phyloP scores from a whole-genome alignment of 2,888 invertebrate genomes.

The Eretmocerus hayati region DNA sequence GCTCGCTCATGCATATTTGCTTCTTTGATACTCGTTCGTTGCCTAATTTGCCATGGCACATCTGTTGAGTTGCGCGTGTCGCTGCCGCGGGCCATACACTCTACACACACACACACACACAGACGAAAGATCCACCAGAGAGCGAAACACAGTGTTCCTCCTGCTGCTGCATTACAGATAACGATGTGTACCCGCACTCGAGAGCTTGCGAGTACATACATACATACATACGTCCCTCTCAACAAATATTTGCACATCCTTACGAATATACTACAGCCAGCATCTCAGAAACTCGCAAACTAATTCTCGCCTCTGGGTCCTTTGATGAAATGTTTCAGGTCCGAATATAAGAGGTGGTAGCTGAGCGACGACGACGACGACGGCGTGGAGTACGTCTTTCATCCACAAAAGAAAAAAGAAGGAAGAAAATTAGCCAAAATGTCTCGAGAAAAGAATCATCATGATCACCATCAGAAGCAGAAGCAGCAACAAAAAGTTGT shows the following conservation, averaged over 20 bases:
- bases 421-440: no score
- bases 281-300: no score
- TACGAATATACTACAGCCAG: no score
- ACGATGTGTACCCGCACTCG: slow-evolving; percentile 30
- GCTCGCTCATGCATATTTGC: not conserved
- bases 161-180: no score
- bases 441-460: no score
- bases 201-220: not conserved
- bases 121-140: not conserved
- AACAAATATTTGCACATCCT: not conserved
- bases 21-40: slow-evolving; percentile 11
- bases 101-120: not conserved
- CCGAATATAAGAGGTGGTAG: no score
- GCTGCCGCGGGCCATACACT: not conserved
- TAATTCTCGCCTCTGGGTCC: no score
- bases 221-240: not conserved
- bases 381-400: no score
- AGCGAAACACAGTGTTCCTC: not conserved
- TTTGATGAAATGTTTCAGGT: no score
- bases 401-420: no score
- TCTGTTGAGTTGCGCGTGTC: slow-evolving; percentile 3
- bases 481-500: slow-evolving; percentile 8
- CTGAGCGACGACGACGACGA: no score
- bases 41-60: slow-evolving; percentile 11
- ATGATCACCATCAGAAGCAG: no score